Evolutionary conservation across 2,888 invertebrate genomes (phyloP).

Genomic region (Chydorus sphaericus): DNA sequence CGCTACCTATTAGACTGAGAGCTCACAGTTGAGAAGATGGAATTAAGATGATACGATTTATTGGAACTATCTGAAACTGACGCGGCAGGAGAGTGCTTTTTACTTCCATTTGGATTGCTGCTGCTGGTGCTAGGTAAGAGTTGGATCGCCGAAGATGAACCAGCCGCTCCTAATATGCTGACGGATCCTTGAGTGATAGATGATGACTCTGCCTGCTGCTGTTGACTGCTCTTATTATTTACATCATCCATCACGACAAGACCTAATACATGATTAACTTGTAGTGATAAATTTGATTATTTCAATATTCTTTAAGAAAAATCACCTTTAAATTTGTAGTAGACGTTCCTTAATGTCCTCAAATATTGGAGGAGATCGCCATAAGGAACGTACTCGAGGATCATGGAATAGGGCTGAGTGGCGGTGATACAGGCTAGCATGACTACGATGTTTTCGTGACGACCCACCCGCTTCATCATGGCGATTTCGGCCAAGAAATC

Average conservation of each 20-base stretch:
- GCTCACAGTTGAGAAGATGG: not conserved
- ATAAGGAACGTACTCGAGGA: constrained; percentile 63
- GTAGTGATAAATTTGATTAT: not conserved
- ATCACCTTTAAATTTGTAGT: not conserved
- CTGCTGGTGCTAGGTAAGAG: too few relatives aligned
- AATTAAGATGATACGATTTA: not conserved
- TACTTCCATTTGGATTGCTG: too few relatives aligned
- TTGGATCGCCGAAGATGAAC: not conserved
- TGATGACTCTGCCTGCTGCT: not conserved
- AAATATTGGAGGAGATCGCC: constrained; percentile 56
- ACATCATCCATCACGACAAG: too few relatives aligned
- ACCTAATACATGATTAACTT: not conserved
- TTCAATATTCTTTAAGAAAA: not conserved
- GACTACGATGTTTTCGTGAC: constrained; percentile 58
- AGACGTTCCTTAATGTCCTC: constrained; percentile 30
- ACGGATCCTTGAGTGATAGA: too few relatives aligned
- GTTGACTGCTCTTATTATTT: too few relatives aligned
- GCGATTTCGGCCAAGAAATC: constrained; percentile 63
- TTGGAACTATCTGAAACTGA: not conserved
- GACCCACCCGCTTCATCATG: constrained; percentile 59
- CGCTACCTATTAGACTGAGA: not conserved
- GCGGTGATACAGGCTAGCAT: constrained; percentile 58
- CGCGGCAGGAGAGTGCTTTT: not conserved
- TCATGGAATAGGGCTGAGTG: constrained; percentile 49
- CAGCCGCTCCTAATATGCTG: not conserved